Conservation (phyloP, 2,797 vertebrate genomes). For the Hippopotamyrus pictus region DNA sequence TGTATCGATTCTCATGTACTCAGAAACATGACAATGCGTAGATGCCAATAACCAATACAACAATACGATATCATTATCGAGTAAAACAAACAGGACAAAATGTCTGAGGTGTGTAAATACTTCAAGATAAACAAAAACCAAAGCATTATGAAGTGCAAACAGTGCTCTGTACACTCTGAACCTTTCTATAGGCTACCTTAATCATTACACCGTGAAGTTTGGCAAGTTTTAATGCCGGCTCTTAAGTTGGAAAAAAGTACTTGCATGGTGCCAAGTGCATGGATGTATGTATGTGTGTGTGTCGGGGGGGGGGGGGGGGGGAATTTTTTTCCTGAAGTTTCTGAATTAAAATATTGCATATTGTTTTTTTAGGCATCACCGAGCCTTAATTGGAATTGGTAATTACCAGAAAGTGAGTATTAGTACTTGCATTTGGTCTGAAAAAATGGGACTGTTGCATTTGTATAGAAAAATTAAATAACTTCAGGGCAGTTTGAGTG, state of each 20-base stretch:
- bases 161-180: background rate
- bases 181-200: background rate
- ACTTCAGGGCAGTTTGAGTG: background rate
- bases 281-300: too few relatives aligned
- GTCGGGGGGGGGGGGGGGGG: too few relatives aligned
- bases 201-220: background rate
- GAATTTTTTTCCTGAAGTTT: background rate
- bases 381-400: background rate
- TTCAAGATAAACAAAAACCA: background rate
- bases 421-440: background rate
- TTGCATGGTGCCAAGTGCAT: background rate
- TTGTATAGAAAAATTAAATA: background rate
- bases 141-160: background rate
- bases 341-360: background rate
- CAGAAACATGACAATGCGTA: background rate
- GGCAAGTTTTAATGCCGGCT: background rate
- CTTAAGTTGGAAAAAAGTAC: background rate
- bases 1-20: background rate
- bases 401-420: background rate
- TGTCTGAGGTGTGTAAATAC: background rate
- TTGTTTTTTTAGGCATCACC: background rate
- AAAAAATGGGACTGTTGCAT: background rate
- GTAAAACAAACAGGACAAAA: background rate
- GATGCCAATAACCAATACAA: background rate
- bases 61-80: background rate